Evolutionary conservation across 2,797 vertebrate genomes (phyloP).

Genomic region (Babyrousa celebensis): DNA sequence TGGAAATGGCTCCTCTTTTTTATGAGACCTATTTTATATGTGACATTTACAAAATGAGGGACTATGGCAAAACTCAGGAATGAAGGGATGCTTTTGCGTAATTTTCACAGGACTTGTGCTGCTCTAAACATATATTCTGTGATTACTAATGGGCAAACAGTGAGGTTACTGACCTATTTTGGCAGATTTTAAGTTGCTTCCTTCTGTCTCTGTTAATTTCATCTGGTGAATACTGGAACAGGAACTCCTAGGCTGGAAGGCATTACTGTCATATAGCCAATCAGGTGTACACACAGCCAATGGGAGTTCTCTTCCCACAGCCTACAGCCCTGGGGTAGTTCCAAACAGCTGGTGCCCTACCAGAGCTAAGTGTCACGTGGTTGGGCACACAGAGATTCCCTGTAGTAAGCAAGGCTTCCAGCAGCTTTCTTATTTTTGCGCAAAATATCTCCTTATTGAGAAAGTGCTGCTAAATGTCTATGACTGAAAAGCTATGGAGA

Average conservation of each 20-base stretch:
- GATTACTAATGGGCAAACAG: slow-evolving; percentile 38
- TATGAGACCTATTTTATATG: slow-evolving; percentile 2
- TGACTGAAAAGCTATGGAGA: slow-evolving; percentile 71
- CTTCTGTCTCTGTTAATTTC: slow-evolving; percentile 76
- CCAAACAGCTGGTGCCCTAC: slow-evolving; percentile 66
- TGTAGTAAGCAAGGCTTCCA: slow-evolving; percentile 52
- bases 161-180: slow-evolving; percentile 73
- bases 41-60: slow-evolving; percentile 9
- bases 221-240: slow-evolving; percentile 66
- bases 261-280: slow-evolving; percentile 68
- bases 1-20: not conserved
- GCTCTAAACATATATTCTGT: not conserved
- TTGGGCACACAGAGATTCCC: slow-evolving; percentile 19
- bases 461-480: slow-evolving; percentile 70
- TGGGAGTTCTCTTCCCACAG: slow-evolving; percentile 30
- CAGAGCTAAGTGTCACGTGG: slow-evolving; percentile 44
- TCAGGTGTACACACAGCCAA: slow-evolving; percentile 5
- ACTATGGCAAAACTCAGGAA: not conserved
- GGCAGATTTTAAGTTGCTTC: slow-evolving; percentile 62
- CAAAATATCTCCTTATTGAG: slow-evolving; percentile 31
- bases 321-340: slow-evolving; percentile 61
- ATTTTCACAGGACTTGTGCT: not conserved
- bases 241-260: slow-evolving; percentile 70
- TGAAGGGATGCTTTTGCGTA: not conserved
- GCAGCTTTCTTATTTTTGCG: slow-evolving; percentile 64